These are phyloP conservation scores for Gallinago jamesoni DNA, from an alignment of 2,113 vertebrate genomes.

Conservation along the genomic window DNA sequence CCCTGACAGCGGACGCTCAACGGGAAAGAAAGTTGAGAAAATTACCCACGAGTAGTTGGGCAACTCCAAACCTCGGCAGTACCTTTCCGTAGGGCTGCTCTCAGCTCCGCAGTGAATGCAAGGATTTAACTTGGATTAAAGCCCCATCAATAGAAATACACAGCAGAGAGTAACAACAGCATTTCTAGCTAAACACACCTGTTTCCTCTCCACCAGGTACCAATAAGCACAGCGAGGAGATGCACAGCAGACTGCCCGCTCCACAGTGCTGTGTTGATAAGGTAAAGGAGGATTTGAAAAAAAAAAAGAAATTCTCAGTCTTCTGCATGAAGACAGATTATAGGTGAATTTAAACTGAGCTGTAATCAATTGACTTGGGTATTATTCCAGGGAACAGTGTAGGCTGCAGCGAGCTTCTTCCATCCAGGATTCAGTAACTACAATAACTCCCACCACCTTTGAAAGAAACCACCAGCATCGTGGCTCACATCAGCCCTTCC, in stretches of 20 bases:
- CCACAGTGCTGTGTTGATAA: background rate
- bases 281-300: background rate
- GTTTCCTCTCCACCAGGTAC: background rate
- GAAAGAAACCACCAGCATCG: background rate
- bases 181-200: background rate
- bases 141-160: background rate
- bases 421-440: background rate
- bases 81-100: background rate
- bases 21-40: constrained; percentile 30
- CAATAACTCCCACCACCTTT: background rate
- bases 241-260: background rate
- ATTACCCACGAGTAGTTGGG: background rate
- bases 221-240: background rate
- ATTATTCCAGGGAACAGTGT: background rate
- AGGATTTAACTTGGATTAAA: background rate
- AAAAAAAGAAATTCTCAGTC: background rate
- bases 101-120: background rate
- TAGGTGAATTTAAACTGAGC: background rate
- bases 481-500: background rate
- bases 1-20: constrained; percentile 8
- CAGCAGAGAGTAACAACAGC: background rate
- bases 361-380: background rate
- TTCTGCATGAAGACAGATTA: background rate
- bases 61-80: background rate
- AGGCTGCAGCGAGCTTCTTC: background rate